Conservation (phyloP, 2,113 vertebrate species). For the Bubo bubo region DNA sequence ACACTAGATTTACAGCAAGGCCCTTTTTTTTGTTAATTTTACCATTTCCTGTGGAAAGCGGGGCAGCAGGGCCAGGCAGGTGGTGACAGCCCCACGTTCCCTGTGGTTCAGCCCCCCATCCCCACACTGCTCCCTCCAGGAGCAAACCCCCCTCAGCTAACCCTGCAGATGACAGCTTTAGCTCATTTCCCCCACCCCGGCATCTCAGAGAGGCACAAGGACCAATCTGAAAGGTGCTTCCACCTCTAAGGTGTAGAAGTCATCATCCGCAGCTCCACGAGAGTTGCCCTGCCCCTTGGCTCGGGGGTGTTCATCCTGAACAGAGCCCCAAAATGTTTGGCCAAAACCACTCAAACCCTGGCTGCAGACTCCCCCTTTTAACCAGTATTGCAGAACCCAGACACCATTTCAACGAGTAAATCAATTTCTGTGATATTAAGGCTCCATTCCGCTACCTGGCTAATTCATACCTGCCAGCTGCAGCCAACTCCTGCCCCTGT, state of each 20-base stretch:
- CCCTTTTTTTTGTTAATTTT: neutral
- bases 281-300: no score
- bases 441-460: accelerated
- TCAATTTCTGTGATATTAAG: no score
- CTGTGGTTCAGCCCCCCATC: neutral
- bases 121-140: neutral
- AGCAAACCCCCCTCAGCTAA: neutral
- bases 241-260: accelerated
- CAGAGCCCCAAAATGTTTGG: neutral
- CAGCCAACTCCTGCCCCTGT: neutral
- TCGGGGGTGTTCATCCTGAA: neutral
- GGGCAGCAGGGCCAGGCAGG: neutral
- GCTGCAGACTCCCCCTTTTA: accelerated
- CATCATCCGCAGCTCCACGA: accelerated
- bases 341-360: neutral
- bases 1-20: neutral
- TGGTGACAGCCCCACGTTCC: accelerated
- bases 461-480: neutral
- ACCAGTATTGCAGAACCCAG: neutral
- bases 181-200: neutral
- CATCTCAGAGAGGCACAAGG: neutral
- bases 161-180: neutral
- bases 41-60: no score
- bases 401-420: neutral
- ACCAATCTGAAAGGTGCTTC: neutral